A percentile compares a stretch with the other conserved stretches of the same genome.
These are phyloP conservation scores for Hydrolagus colliei DNA, from an alignment of 2,797 vertebrate species.

Conservation along the genomic window DNA sequence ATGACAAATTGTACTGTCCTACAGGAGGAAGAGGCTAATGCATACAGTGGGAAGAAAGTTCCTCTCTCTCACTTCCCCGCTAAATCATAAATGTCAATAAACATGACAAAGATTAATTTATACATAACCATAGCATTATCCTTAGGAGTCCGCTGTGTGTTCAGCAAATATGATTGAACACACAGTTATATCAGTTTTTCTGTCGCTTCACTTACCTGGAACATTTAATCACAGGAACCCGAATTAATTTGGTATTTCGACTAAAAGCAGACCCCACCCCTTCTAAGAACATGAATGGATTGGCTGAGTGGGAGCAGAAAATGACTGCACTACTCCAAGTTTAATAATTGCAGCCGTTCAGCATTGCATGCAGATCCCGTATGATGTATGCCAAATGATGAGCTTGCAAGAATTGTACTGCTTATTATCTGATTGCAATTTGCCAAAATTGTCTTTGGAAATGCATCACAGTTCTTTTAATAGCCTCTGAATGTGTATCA, in stretches of 20 bases:
- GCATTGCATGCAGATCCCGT: not conserved
- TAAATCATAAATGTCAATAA: not conserved
- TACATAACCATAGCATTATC: not conserved
- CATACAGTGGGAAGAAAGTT: not conserved
- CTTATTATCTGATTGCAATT: not conserved
- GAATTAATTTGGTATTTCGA: not conserved
- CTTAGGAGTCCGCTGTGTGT: not conserved
- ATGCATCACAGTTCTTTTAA: not conserved
- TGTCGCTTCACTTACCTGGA: not conserved
- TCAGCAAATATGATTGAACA: not conserved
- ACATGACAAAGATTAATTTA: not conserved
- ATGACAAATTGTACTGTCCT: not conserved
- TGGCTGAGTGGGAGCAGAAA: not conserved
- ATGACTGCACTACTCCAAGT: too few relatives aligned
- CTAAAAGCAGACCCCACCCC: not conserved
- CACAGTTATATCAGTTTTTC: not conserved
- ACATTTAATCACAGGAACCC: not conserved
- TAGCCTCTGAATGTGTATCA: not conserved
- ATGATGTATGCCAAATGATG: not conserved
- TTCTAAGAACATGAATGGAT: not conserved
- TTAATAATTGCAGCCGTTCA: not conserved
- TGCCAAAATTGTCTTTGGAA: too few relatives aligned
- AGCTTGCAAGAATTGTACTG: not conserved
- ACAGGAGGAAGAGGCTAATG: not conserved
- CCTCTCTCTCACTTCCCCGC: not conserved